Base-by-base conservation (phyloP, 1,140 invertebrate species). In the Polyergus mexicanus region DNA sequence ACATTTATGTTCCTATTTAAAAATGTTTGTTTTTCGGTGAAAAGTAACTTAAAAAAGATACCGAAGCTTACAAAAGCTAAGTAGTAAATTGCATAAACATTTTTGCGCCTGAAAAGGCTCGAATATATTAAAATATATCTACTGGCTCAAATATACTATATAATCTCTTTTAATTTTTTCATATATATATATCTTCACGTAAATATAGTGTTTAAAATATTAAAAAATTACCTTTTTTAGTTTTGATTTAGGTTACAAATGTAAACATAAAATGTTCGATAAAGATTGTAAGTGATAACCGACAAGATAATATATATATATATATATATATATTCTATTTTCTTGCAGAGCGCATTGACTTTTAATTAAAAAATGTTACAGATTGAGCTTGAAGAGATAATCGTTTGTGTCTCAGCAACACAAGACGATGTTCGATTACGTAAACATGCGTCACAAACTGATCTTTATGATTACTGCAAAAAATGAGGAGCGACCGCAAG, bases 401-500 rank as follows among this genome's bases (percentile, higher is more conserved):
- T 32, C 25, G 19, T 11, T 10, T 47, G 1, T 47, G 5, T 77
- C 38, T 77, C 19, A 2, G 19, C 1, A 13, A 22, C 19, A 38
- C 32, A 0, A 28, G 1, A 28, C 13, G 25, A 6, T 2, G 10
- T 63, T 13, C 4, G 22, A 77, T 63, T 77, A 77, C 41, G 19
- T 63, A 77, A 77, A 68, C 3, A 11, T 22, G 10, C 10, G 65
- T 68, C 22, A n/a, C 38, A 22, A 44, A 38, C n/a, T 68, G 51
- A 63, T 81, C 66, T 56, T 63, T 13, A 47, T 63, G 47, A 71
- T 81, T 71, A 51, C 72, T 66, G 85, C 13, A 38, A 87, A 80
- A 56, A 86, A 41, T 83, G 60, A 86, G 44, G 51, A 56, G 41
- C 13, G 38, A 63, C 13, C 54, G 44, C 75, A 87, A 75, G 38